Base-by-base conservation (phyloP, 2,113 vertebrate genomes). In the Periophthalmodon schlosseri region DNA sequence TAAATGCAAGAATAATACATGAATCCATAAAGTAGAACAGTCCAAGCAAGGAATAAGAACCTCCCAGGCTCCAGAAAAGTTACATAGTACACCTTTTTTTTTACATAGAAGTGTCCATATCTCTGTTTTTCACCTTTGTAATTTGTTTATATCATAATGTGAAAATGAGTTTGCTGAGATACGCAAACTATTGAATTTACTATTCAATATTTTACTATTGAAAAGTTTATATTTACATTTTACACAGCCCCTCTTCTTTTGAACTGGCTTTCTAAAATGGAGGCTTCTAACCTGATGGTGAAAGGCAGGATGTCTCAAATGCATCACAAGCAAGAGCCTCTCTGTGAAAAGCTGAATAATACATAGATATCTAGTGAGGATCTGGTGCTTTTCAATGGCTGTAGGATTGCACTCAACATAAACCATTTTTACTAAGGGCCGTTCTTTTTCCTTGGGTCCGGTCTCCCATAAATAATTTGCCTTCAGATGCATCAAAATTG, bases 401-500 rank as follows among this genome's bases (percentile, higher is more conserved):
- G 82, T 86, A 81, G 74, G 78, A 89, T 88, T 80, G 80, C 84
- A 88, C 88, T 84, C 82, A 83, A 87, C 79, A 81, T 83, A 90
- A 89, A 89, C 83, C 84, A 84, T 86, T 89, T 60, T 88, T 88
- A 81, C 84, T 72, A 71, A 72, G 81, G 83, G 83, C 79, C 28
- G 73, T 83, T 73, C 74, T 69, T 74, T 86, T 91, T 90, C 76
- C 84, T 80, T 75, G 81, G 81, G 88, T 89, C 88, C 87, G 57
- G 78, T 86, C 88, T 88, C 73, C 86, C 86, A 90, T 91, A 87
- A 93, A 94, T 92, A 91, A 93, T 93, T 92, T 92, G 86, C 85
- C 90, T 91, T 91, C 92, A 88, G 87, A 85, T 90, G 89, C 91
- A 93, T 91, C 87, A 91, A 92, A 93, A 93, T 89, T 84, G 90